phyloP scores from a whole-genome alignment of 2,797 vertebrate genomes.

The Aldrovandia affinis region DNA sequence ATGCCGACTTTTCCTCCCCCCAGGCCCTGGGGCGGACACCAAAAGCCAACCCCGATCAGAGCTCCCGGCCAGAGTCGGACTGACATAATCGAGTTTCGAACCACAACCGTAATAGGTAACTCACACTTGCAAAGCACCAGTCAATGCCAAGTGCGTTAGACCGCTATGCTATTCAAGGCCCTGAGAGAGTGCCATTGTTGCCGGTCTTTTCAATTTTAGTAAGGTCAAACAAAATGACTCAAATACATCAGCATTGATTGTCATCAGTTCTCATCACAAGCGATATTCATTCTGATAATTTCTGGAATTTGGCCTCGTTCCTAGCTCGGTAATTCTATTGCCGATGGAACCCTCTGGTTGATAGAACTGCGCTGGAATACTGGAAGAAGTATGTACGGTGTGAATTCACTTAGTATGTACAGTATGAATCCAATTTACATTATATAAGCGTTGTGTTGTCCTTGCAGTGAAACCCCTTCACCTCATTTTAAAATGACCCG shows the following conservation, averaged over 20 bases:
- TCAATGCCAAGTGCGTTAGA: no score
- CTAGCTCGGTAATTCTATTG: not conserved
- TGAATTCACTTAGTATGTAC: no score
- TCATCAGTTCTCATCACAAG: not conserved
- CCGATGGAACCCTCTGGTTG: not conserved
- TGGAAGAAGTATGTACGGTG: not conserved
- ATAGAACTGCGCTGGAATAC: not conserved
- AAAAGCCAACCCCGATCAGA: no score
- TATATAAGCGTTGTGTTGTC: not conserved
- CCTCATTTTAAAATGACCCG: not conserved
- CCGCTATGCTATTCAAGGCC: no score
- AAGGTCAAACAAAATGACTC: not conserved
- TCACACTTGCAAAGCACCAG: no score
- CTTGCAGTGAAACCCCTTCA: not conserved
- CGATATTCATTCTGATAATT: not conserved
- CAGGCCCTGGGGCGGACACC: no score
- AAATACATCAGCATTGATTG: not conserved
- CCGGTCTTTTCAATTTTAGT: not conserved
- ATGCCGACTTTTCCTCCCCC: no score
- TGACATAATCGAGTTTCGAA: no score
- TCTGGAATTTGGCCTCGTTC: not conserved
- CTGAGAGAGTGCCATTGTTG: not conserved
- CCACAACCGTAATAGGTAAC: no score
- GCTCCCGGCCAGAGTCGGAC: no score
- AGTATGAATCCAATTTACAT: not conserved